Evolutionary conservation across 2,797 vertebrate species (phyloP).

Genomic region (Typhlichthys subterraneus): DNA sequence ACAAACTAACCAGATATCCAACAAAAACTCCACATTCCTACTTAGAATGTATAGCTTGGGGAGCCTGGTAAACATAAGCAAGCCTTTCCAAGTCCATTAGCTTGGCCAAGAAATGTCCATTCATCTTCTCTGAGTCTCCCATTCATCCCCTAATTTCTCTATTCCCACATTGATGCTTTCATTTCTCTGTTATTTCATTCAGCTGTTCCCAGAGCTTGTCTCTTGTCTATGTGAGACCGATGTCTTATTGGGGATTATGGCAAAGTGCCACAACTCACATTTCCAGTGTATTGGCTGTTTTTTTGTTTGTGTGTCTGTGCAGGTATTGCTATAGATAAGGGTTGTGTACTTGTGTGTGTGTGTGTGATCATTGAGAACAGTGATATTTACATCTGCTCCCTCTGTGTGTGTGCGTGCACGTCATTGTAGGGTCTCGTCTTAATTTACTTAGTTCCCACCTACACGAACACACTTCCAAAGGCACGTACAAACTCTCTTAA

Average conservation of each 20-base stretch:
- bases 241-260: constrained; percentile 67
- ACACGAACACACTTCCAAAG: constrained; percentile 40
- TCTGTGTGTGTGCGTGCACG: constrained; percentile 29
- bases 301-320: constrained; percentile 14
- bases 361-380: constrained; percentile 47
- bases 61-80: constrained; percentile 23
- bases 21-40: neutral
- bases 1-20: constrained; percentile 23
- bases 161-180: constrained; percentile 18
- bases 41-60: constrained; percentile 32
- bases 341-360: constrained; percentile 5
- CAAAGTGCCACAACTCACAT: constrained; percentile 56
- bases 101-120: constrained; percentile 47
- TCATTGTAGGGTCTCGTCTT: constrained; percentile 39
- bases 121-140: constrained; percentile 43
- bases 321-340: too few relatives aligned
- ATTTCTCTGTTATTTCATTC: constrained; percentile 47
- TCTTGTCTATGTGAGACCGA: constrained; percentile 49
- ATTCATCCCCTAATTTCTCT: constrained; percentile 49
- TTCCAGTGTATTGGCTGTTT: constrained; percentile 53
- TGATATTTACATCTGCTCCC: constrained; percentile 58
- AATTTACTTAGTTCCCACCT: constrained; percentile 76
- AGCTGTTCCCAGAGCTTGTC: constrained; percentile 58
- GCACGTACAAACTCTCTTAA: neutral
- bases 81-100: constrained; percentile 41